Evolutionary conservation across 1,140 invertebrate species (phyloP), one percentile per base, ranked within the genome.

Genomic region (Varroa destructor): DNA sequence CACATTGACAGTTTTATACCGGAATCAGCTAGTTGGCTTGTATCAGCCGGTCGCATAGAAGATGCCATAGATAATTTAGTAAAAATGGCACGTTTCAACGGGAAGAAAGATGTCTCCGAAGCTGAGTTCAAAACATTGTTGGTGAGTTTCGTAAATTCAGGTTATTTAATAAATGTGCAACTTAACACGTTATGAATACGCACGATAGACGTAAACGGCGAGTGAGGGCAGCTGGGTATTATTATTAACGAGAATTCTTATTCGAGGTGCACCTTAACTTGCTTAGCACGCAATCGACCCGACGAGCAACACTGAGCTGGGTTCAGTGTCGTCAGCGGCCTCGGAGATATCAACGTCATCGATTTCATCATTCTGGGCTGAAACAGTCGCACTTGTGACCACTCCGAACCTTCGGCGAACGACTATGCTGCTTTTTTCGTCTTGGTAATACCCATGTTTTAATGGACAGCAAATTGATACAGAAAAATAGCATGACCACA

Each of bases 21-120:
- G n/a, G 74, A 75, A 64, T 75, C 74, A 1, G 74, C 74, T n/a
- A 75, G 74, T 56, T 78, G 77, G 72, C 75, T 79, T 4, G 75
- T 78, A 58, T 78, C 76, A 6, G 77, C 76, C 56, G 78, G 78
- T 6, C 67, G 73, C 64, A 70, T 74, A n/a, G 55, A 73, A 10
- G 71, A 72, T 57, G 74, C 74, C 14, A 61, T 72, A 36, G 57
- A 74, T n/a, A 55, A 73, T 37, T 43, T 75, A 6, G 42, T 74
- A 1, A 72, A 40, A 43, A 70, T 75, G 5, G 74, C 74, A 36
- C 40, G 55, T 64, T 71, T 75, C 8, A 75, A 75, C 57, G 74
- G 74, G 1, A 74, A 71, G 46, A 72, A 71, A 43, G 61, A 67
- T 40, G 61, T 67, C 36, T 67, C 61, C 14, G 61, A 72, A 12